Conservation (phyloP, 2,113 vertebrate genomes). For the Leucosticte australis region DNA sequence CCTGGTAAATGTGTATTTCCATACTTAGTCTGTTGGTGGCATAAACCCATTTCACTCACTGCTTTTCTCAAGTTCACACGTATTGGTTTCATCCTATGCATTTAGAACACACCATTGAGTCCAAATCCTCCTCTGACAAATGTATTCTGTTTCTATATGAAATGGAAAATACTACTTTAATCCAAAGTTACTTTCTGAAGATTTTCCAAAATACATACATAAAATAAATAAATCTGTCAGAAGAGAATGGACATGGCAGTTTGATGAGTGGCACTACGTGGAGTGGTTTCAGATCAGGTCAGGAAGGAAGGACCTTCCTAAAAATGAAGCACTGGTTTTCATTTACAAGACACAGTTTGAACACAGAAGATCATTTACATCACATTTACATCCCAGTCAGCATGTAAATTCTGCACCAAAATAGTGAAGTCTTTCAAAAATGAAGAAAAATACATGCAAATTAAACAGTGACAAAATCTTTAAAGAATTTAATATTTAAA, state of each 20-base stretch:
- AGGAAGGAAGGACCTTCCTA: background rate
- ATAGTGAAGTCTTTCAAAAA: background rate
- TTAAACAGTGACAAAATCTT: background rate
- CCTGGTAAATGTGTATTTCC: background rate
- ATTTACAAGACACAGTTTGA: background rate
- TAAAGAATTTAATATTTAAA: background rate
- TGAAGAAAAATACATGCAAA: background rate
- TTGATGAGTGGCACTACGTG: background rate
- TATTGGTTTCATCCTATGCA: background rate
- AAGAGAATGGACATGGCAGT: background rate
- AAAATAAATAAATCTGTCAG: slow-evolving; percentile 1
- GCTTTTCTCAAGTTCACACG: background rate
- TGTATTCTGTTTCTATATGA: background rate
- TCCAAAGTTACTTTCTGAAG: background rate
- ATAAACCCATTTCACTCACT: background rate
- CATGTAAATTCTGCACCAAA: background rate
- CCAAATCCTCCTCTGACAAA: background rate
- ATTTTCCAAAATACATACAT: background rate
- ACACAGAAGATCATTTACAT: background rate
- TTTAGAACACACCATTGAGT: background rate
- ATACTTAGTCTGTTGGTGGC: background rate
- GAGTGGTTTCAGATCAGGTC: background rate
- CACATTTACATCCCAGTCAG: background rate
- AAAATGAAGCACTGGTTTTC: background rate
- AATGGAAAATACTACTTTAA: background rate